Conservation (phyloP, 2,797 vertebrate species). For the Acanthurus leucopareius region DNA sequence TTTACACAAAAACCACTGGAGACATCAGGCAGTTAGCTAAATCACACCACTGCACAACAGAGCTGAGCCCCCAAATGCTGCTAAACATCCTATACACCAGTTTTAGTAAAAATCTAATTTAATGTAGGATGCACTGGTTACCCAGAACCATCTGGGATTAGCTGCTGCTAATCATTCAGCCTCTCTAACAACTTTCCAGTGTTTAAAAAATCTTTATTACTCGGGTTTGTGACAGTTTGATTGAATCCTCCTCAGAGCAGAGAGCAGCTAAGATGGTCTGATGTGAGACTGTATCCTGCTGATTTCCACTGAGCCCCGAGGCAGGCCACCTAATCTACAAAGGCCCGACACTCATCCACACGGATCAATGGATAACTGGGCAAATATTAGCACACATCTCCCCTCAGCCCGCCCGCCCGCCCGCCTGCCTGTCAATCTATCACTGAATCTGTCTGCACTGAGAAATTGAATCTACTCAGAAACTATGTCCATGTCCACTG, state of each 20-base stretch:
- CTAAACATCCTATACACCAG: conserved; percentile 2
- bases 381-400: conserved; percentile 77
- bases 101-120: conserved; percentile 38
- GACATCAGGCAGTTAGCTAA: conserved; percentile 48
- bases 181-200: conserved; percentile 45
- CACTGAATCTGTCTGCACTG: conserved; percentile 28
- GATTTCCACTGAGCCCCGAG: conserved; percentile 65
- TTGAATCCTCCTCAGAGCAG: conserved; percentile 44
- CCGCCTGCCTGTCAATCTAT: conserved; percentile 46
- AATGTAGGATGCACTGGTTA: conserved; percentile 31
- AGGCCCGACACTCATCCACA: conserved; percentile 67
- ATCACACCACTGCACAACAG: conserved; percentile 34
- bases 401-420: conserved; percentile 43
- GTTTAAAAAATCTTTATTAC: conserved; percentile 58
- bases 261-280: conserved; percentile 52
- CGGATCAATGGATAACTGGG: conserved; percentile 76
- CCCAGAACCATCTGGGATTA: conserved; percentile 38
- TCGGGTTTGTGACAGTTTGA: conserved; percentile 29
- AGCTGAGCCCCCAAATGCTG: conserved; percentile 25
- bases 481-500: conserved; percentile 48
- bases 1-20: conserved; percentile 61
- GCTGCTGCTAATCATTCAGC: conserved; percentile 45
- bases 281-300: conserved; percentile 61
- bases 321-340: conserved; percentile 75
- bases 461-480: conserved; percentile 57